A percentile compares a stretch with the other conserved stretches of the same genome.
These are phyloP conservation scores for Oryzias curvinotus DNA, from an alignment of 2,113 vertebrate species.

Conservation along the genomic window DNA sequence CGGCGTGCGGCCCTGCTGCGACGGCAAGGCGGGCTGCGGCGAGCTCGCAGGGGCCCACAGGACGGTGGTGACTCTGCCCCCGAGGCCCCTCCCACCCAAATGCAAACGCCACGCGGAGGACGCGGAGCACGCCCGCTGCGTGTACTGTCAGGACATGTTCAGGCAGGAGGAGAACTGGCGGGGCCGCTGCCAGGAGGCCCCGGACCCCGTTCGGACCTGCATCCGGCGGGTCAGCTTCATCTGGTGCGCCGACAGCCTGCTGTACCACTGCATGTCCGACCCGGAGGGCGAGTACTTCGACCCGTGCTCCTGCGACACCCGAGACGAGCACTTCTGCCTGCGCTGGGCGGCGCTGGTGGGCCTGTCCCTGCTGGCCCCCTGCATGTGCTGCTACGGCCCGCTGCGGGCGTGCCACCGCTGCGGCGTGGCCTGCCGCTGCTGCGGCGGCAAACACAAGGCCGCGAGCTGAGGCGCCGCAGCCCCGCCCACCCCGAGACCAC, in stretches of 20 bases:
- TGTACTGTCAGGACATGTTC: constrained; percentile 96
- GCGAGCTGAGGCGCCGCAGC: constrained; percentile 75
- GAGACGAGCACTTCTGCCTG: constrained; percentile 94
- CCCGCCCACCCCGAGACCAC: background rate
- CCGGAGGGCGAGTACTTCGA: constrained; percentile 96
- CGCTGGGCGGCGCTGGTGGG: constrained; percentile 93
- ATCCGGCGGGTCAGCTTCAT: constrained; percentile 95
- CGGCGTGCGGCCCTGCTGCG: constrained; percentile 61
- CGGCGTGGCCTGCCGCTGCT: constrained; percentile 91
- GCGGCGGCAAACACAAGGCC: constrained; percentile 94
- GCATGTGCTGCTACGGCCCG: constrained; percentile 98
- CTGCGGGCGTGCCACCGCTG: constrained; percentile 92
- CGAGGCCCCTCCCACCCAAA: constrained; percentile 73
- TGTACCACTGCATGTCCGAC: constrained; percentile 99
- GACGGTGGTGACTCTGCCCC: constrained; percentile 86
- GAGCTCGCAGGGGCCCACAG: constrained; percentile 63
- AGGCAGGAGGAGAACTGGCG: constrained; percentile 87
- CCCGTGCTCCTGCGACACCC: constrained; percentile 94
- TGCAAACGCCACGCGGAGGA: constrained; percentile 78
- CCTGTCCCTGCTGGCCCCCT: constrained; percentile 92
- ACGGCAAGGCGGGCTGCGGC: constrained; percentile 79
- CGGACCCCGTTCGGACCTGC: constrained; percentile 88
- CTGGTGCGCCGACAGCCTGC: constrained; percentile 97
- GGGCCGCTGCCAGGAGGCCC: constrained; percentile 91
- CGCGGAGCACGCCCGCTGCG: constrained; percentile 83